Conservation (phyloP, 1,140 invertebrate species). For the Scaptomyza pallida region DNA sequence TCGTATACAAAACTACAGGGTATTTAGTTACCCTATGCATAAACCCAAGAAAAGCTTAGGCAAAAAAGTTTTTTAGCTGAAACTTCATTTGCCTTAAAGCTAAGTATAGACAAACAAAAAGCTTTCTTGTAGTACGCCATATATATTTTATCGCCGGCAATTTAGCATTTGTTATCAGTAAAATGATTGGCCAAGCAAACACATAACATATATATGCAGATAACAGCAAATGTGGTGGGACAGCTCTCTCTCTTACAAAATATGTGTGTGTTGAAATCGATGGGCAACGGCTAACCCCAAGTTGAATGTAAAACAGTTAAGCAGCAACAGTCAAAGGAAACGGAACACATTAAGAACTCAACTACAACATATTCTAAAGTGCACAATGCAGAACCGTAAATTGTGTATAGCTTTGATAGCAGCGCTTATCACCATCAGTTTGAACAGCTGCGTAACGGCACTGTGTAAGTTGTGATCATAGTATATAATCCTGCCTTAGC, state of each 20-base stretch:
- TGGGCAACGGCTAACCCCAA: conserved; percentile 12
- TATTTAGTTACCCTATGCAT: not conserved
- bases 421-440: conserved; percentile 24
- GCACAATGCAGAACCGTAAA: conserved; percentile 17
- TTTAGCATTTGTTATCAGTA: conserved; percentile 58
- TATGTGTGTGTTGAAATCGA: conserved; percentile 31
- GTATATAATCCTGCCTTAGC: no score
- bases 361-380: not conserved
- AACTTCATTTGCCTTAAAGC: not conserved
- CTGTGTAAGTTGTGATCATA: conserved; percentile 10
- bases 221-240: conserved; percentile 40
- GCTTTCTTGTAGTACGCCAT: conserved; percentile 13
- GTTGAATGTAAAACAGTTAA: conserved; percentile 36
- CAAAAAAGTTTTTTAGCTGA: conserved; percentile 3
- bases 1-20: not conserved
- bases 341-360: conserved; percentile 11
- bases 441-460: not conserved
- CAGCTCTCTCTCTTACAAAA: conserved; percentile 7
- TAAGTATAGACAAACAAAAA: not conserved
- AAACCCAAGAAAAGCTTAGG: not conserved
- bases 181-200: conserved; percentile 32
- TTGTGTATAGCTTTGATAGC: conserved; percentile 21
- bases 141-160: conserved; percentile 43
- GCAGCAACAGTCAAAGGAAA: conserved; percentile 17
- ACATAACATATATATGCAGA: no score